Percentiles rank a stretch among this genome's conserved stretches.
phyloP scores from a whole-genome alignment of 2,888 invertebrate genomes.

The Epsilonema sp. region DNA sequence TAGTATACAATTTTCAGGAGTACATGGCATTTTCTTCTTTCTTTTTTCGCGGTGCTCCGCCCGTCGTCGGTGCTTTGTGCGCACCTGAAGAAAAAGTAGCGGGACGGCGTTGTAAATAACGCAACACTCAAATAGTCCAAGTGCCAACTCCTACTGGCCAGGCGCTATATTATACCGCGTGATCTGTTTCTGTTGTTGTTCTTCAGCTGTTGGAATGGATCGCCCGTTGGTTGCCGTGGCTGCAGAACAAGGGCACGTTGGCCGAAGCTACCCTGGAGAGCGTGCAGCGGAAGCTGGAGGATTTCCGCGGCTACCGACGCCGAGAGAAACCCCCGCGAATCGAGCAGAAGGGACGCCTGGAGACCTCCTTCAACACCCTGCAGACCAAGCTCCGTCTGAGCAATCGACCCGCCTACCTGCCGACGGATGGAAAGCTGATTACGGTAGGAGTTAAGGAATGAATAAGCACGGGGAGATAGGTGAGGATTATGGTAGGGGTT shows the following conservation, averaged over 20 bases:
- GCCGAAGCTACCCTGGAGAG: constrained; percentile 82
- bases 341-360: constrained; percentile 93
- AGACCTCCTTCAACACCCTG: constrained; percentile 98
- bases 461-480: too few relatives aligned
- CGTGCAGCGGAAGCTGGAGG: constrained; percentile 89
- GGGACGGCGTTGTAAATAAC: too few relatives aligned
- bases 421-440: constrained; percentile 96
- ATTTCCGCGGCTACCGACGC: constrained; percentile 93
- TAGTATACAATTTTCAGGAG: too few relatives aligned
- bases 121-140: too few relatives aligned
- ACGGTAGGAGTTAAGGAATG: constrained; percentile 50
- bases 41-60: too few relatives aligned
- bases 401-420: constrained; percentile 96
- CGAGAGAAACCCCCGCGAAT: constrained; percentile 99
- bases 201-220: constrained; percentile 99
- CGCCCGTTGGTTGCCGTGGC: constrained; percentile 90
- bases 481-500: too few relatives aligned
- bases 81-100: too few relatives aligned
- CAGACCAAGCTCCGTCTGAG: constrained; percentile 93
- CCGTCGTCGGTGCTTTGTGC: too few relatives aligned
- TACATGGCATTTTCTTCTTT: too few relatives aligned
- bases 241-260: constrained; percentile 54
- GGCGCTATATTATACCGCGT: background rate
- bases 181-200: too few relatives aligned
- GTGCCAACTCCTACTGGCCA: too few relatives aligned